phyloP scores from a whole-genome alignment of 2,888 invertebrate species.

The Tethea ocularis region DNA sequence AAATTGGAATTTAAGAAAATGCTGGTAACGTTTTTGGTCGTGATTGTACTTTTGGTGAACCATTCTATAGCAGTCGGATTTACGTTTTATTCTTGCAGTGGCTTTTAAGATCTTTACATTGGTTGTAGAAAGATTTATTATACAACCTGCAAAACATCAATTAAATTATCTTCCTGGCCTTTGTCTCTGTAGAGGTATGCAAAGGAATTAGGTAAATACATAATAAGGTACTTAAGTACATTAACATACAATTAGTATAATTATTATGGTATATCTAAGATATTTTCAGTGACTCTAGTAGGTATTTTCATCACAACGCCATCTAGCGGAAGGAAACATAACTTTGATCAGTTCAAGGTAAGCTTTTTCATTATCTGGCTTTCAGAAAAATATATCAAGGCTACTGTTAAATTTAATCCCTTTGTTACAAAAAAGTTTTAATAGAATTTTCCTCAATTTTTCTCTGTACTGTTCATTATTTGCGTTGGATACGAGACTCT shows the following conservation, averaged over 20 bases:
- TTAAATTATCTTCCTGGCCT: too few species aligned
- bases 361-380: neutral
- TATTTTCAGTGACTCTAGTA: neutral
- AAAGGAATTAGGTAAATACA: too few species aligned
- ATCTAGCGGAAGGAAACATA: neutral
- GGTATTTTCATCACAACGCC: neutral
- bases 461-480: constrained; percentile 33
- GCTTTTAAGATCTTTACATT: neutral
- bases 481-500: constrained; percentile 21
- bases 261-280: neutral
- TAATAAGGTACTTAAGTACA: too few species aligned
- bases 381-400: neutral
- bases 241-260: too few species aligned
- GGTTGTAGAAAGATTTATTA: neutral
- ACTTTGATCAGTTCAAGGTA: neutral
- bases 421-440: neutral
- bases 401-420: neutral
- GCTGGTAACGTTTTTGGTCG: constrained; percentile 28
- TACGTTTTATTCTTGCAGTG: neutral
- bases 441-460: constrained; percentile 27
- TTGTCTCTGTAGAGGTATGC: too few species aligned
- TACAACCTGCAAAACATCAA: too few species aligned
- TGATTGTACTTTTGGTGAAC: constrained; percentile 35
- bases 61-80: neutral
- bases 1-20: constrained; percentile 75